Percentiles rank a stretch among this genome's conserved stretches.
These are phyloP conservation scores for Drymonia ruficornis DNA, from an alignment of 2,888 invertebrate species.

Conservation along the genomic window DNA sequence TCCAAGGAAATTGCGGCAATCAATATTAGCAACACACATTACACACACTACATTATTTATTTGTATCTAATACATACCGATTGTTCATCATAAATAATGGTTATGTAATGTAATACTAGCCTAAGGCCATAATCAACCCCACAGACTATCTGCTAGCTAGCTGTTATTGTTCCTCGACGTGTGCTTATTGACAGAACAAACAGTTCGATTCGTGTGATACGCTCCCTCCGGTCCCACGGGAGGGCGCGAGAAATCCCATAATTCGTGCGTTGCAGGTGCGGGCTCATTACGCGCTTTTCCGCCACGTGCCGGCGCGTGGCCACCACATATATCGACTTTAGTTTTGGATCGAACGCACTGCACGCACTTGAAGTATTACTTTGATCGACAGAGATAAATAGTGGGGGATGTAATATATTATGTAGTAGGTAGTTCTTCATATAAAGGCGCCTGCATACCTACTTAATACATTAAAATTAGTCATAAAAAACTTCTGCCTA, in stretches of 20 bases:
- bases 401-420: slow-evolving; percentile 19
- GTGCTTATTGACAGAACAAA: slow-evolving; percentile 74
- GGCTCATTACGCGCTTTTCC: slow-evolving; percentile 79
- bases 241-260: slow-evolving; percentile 84
- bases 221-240: slow-evolving; percentile 76
- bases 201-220: slow-evolving; percentile 57
- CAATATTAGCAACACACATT: not conserved
- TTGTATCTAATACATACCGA: slow-evolving; percentile 14
- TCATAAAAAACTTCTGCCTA: too few relatives aligned
- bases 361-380: slow-evolving; percentile 60
- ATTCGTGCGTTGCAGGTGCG: slow-evolving; percentile 81
- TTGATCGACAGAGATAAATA: slow-evolving; percentile 52
- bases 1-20: not conserved
- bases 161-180: slow-evolving; percentile 63
- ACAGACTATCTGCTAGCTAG: slow-evolving; percentile 54
- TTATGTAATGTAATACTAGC: slow-evolving; percentile 50
- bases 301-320: slow-evolving; percentile 78
- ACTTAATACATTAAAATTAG: too few relatives aligned
- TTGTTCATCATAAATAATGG: slow-evolving; percentile 38
- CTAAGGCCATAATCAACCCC: slow-evolving; percentile 45
- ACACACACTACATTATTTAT: slow-evolving; percentile 10
- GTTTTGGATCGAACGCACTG: slow-evolving; percentile 57
- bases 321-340: slow-evolving; percentile 50
- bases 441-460: not conserved
- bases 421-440: slow-evolving; percentile 11